Evolutionary conservation across 1,140 invertebrate genomes (phyloP).

Genomic region (Saxidomus purpurata): DNA sequence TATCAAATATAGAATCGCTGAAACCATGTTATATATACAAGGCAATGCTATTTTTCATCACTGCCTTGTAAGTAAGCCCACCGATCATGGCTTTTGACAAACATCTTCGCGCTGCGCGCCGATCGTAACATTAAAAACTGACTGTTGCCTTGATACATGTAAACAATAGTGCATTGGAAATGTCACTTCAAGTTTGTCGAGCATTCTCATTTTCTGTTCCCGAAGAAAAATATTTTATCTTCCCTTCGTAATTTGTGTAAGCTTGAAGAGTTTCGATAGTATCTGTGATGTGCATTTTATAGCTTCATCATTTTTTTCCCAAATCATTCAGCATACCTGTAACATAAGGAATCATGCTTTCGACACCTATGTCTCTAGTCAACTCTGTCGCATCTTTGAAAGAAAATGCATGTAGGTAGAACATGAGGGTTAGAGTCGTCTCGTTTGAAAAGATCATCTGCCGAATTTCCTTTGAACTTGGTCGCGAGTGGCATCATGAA

Average conservation of each 20-base stretch:
- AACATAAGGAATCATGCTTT: background rate
- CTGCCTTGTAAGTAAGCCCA: background rate
- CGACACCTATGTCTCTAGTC: background rate
- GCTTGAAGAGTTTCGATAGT: constrained; percentile 15
- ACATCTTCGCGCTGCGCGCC: background rate
- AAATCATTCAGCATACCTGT: constrained; percentile 4
- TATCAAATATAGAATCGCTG: background rate
- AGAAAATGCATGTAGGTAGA: background rate
- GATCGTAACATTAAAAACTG: background rate
- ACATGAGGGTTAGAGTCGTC: constrained; percentile 13
- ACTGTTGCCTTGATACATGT: background rate
- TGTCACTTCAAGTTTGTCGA: background rate
- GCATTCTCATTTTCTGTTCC: background rate
- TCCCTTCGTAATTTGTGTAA: background rate
- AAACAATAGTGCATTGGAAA: constrained; percentile 13
- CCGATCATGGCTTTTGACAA: constrained; percentile 2
- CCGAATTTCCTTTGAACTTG: background rate
- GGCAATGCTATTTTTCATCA: background rate
- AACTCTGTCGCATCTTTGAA: constrained; percentile 25
- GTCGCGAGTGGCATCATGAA: constrained; percentile 14
- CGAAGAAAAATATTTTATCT: background rate
- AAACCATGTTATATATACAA: background rate
- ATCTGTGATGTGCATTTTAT: background rate
- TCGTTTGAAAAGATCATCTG: constrained; percentile 4
- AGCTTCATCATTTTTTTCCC: background rate